Evolutionary conservation across 92 coral and sea anemone species (phyloP).

Genomic region (Muricea muricata): DNA sequence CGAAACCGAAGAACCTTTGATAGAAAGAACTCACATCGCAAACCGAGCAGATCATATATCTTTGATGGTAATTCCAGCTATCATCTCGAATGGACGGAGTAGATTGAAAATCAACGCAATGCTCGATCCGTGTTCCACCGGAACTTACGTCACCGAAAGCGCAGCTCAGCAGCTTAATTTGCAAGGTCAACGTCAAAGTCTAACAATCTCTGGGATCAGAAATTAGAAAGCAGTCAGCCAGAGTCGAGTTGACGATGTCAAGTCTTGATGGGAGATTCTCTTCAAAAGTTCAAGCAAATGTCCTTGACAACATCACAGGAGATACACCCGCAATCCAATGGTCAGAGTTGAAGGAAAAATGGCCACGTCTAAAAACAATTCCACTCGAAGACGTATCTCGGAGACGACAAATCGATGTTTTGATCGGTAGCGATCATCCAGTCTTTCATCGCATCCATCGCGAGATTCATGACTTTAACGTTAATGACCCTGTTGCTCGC

Average conservation of each 20-base stretch:
- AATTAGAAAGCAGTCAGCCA: not conserved
- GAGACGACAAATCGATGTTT: slow-evolving; percentile 38
- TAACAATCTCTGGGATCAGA: slow-evolving; percentile 33
- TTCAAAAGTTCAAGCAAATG: slow-evolving; percentile 16
- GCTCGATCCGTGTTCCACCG: slow-evolving; percentile 69
- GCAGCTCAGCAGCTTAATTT: slow-evolving; percentile 52
- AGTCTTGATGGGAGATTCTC: slow-evolving; percentile 20
- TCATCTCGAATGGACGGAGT: slow-evolving; percentile 27
- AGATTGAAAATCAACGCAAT: slow-evolving; percentile 57
- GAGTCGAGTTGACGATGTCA: slow-evolving; percentile 14
- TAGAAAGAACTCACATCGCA: slow-evolving; percentile 21
- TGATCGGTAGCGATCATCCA: slow-evolving; percentile 61
- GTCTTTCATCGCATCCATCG: slow-evolving; percentile 45
- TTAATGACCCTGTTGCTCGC: too few species aligned
- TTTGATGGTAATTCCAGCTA: slow-evolving; percentile 46
- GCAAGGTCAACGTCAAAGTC: slow-evolving; percentile 33
- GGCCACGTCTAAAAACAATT: slow-evolving; percentile 36
- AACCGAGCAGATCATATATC: slow-evolving; percentile 2
- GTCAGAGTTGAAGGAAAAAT: slow-evolving; percentile 51
- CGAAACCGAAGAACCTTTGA: too few species aligned
- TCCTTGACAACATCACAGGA: too few species aligned
- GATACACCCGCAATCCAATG: slow-evolving; percentile 50
- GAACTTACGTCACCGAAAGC: slow-evolving; percentile 54
- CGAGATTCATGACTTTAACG: too few species aligned
- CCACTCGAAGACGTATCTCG: slow-evolving; percentile 40